A percentile compares a stretch with the other conserved stretches of the same genome.
Conservation (phyloP, 1,140 invertebrate species). For the Papilio polytes region DNA sequence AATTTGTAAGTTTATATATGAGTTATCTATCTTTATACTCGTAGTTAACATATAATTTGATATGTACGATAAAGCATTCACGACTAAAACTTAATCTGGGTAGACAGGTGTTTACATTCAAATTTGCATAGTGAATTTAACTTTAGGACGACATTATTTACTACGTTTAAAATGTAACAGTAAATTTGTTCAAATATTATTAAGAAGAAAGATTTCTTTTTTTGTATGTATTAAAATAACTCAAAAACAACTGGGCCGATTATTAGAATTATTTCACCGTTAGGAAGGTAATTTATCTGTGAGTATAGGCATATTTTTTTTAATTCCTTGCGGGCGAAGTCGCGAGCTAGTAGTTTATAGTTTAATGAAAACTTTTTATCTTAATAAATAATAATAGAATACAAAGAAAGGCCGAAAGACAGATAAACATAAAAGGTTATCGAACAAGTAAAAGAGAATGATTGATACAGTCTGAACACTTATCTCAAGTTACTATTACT, state of each 20-base stretch:
- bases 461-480: neutral
- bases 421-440: neutral
- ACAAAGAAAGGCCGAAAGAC: neutral
- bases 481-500: neutral
- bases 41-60: neutral
- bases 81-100: neutral
- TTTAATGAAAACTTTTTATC: neutral
- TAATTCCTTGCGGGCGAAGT: too few relatives aligned
- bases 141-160: too few relatives aligned
- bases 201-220: too few relatives aligned
- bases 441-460: neutral
- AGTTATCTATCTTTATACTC: neutral
- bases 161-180: too few relatives aligned
- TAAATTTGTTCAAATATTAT: too few relatives aligned
- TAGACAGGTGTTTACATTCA: neutral
- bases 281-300: too few relatives aligned
- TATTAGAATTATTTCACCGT: too few relatives aligned
- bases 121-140: too few relatives aligned
- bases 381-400: neutral
- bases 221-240: too few relatives aligned
- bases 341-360: neutral
- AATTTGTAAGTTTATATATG: slow-evolving; percentile 9
- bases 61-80: neutral
- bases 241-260: too few relatives aligned
- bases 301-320: too few relatives aligned